These are phyloP conservation scores for Trichonephila inaurata DNA, from an alignment of 1,140 invertebrate genomes.

Conservation along the genomic window DNA sequence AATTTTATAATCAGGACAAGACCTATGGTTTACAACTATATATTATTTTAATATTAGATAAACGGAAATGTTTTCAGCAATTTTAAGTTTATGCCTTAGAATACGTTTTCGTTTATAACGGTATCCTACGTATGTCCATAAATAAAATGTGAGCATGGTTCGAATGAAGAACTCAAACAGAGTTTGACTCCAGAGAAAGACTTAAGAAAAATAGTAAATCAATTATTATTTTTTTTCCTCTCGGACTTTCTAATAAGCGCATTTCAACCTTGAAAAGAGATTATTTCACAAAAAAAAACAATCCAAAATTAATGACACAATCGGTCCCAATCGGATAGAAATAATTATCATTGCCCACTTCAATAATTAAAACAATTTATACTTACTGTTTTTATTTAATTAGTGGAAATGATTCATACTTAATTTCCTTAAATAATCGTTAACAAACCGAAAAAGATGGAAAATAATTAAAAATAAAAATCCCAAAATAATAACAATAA, in stretches of 20 bases:
- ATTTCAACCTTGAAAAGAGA: neutral
- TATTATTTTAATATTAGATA: too few relatives aligned
- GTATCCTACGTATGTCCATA: neutral
- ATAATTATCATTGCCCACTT: neutral
- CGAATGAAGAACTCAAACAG: too few relatives aligned
- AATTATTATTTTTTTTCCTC: neutral
- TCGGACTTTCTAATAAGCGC: neutral
- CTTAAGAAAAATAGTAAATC: neutral
- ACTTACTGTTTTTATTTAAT: neutral
- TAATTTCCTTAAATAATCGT: neutral
- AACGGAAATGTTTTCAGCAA: too few relatives aligned
- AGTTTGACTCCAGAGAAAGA: too few relatives aligned
- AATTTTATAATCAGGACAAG: too few relatives aligned
- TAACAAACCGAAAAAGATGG: neutral
- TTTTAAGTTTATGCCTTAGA: too few relatives aligned
- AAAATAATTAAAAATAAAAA: neutral
- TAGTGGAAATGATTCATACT: constrained; percentile 10
- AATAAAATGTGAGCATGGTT: neutral
- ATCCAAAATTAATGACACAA: neutral
- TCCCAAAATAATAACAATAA: neutral
- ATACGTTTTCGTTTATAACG: too few relatives aligned
- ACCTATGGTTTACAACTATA: too few relatives aligned
- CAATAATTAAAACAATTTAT: neutral
- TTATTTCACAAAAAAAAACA: neutral
- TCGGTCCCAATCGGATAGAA: neutral